A percentile compares a stretch with the other conserved stretches of the same genome.
phyloP scores from a whole-genome alignment of 2,888 invertebrate genomes.

The Rotaria macrura region DNA sequence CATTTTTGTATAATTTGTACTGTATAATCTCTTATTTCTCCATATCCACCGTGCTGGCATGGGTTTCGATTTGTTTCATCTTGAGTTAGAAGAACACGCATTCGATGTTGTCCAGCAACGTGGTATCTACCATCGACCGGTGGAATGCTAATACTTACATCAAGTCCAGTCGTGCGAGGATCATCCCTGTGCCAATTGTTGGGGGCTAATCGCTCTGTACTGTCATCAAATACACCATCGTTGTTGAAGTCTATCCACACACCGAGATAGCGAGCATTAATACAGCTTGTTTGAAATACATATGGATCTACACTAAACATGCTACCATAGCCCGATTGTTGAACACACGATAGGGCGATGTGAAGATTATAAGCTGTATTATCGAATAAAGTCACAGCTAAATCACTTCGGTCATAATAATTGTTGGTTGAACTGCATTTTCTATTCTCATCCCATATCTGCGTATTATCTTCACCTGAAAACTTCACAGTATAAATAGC shows the following conservation, averaged over 20 bases:
- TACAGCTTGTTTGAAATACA: background rate
- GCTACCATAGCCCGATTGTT: background rate
- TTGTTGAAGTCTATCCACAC: constrained; percentile 1
- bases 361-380: background rate
- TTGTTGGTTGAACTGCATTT: background rate
- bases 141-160: background rate
- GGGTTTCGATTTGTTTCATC: background rate
- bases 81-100: background rate
- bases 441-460: background rate
- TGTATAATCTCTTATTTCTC: constrained; percentile 10
- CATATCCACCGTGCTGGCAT: background rate
- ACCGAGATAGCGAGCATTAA: background rate
- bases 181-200: background rate
- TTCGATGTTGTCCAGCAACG: background rate
- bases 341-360: background rate
- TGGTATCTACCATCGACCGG: background rate
- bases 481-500: background rate
- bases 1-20: background rate
- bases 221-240: background rate
- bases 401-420: background rate
- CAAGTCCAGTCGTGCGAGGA: background rate
- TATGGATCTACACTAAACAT: background rate
- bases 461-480: background rate
- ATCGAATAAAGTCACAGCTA: background rate
- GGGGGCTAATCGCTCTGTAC: background rate